Evolutionary conservation across 37 sponge, comb jelly and placozoan species (phyloP).

Genomic region (Sycon ciliatum): DNA sequence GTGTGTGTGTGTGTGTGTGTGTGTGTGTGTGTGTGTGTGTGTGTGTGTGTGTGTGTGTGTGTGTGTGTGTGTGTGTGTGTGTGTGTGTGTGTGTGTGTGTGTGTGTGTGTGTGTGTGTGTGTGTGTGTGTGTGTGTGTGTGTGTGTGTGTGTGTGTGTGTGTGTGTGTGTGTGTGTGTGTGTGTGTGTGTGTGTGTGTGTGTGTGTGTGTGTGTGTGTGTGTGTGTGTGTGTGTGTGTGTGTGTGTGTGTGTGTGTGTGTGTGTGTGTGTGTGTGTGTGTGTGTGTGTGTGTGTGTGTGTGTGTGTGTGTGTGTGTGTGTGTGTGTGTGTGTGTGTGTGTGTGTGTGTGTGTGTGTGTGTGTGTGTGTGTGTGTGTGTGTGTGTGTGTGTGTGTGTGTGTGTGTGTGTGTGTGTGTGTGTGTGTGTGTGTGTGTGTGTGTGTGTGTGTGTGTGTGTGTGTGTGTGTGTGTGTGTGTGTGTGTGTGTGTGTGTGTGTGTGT

Average conservation of each 20-base stretch:
- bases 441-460: constrained; percentile 1
- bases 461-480: not conserved
- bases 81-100: constrained; percentile 5
- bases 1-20: not conserved
- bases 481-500: constrained; percentile 1
- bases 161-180: constrained; percentile 5
- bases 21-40: not conserved
- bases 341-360: constrained; percentile 5
- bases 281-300: constrained; percentile 5
- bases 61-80: constrained; percentile 5
- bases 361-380: not conserved
- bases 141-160: constrained; percentile 1
- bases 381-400: constrained; percentile 1
- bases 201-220: constrained; percentile 5
- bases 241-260: not conserved
- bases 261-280: not conserved
- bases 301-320: not conserved
- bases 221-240: not conserved
- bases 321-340: constrained; percentile 5
- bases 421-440: not conserved
- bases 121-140: not conserved
- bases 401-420: constrained; percentile 5
- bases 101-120: constrained; percentile 5
- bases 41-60: constrained; percentile 5
- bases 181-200: not conserved